Base-by-base conservation (phyloP, 1,140 invertebrate genomes). In the Heterodera schachtii region DNA sequence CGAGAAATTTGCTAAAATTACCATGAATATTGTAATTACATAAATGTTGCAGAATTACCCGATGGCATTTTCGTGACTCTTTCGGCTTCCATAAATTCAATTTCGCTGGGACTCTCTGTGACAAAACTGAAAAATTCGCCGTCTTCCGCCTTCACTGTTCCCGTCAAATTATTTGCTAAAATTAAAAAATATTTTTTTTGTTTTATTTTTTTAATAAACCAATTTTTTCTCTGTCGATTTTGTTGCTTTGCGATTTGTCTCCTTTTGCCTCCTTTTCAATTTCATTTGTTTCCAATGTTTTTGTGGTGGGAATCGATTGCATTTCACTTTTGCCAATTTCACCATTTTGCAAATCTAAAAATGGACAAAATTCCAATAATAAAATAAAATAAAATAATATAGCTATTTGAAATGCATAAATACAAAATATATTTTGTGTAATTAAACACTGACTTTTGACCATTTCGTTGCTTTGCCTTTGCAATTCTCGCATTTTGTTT, bases 401-500 rank as follows among this genome's bases (percentile, higher is more conserved):
- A 64, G n/a, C 4, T 64, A 5, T 19, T 19, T 64, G 57, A 19
- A 8, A 52, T 16, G 52, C 2, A 52, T 52, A 52, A 16, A 52
- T 2, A 52, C 52, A 52, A 52, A 16, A 52, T 52, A 11, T 52
- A 52, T 11, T 52, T 52, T 3, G 7, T 52, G 9, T 52, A 52
- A 52, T 52, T 52, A 11, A 11, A 52, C 31, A 19, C 57, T 64
- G 11, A 64, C 57, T 64, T 64, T 64, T 13, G 19, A 64, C 69
- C 31, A 71, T 71, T 11, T 21, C 69, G 43, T 71, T 71, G 57
- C 57, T 64, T 46, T 71, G 60, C 31, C 47, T 52, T 41, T 78
- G 77, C 66, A 78, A 66, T 64, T 78, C 77, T 2, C 31, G 57
- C 66, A 78, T 69, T 44, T 70, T 66, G 64, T 69, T 64, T 31